Evolutionary conservation across 2,888 invertebrate genomes (phyloP), one percentile per base, ranked within the genome.

Genomic region (Nebria salina): DNA sequence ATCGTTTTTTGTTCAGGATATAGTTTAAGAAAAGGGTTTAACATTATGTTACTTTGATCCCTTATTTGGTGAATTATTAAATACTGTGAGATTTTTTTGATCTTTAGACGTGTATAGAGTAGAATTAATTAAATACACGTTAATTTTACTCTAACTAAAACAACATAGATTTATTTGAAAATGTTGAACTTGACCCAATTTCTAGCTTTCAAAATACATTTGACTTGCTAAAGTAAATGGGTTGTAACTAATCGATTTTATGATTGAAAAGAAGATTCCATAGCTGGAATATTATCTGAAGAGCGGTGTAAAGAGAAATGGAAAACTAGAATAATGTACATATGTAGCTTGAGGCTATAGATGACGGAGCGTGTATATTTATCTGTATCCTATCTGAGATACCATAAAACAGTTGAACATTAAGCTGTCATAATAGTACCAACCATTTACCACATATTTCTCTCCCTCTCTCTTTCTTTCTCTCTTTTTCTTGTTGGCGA

Each of bases 381-480:
- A 11, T 26, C 20, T 70, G 34, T 54, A 34, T 66, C 25, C 66
- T 70, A 26, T 25, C 68, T 68, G 26, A 70, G 70, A 70, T 34
- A 11, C 25, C 70, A 20, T 34, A 54, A 54, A 54, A 54, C 54
- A 54, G 54, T 54, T 25, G 70, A 26, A 25, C 34, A 20, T 70
- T 70, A 20, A 11, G 25, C 70, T 70, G 70, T 70, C 70, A 70
- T 70, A 70, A 70, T 70, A 70, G 11, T 70, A 70, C n/a, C 70
- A 70, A 54, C 54, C 54, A 13, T 54, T 54, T 54, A 54, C 54
- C 54, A 54, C 54, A 54, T 54, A 13, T 11, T 7, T 54, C 11
- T 54, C 54, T 54, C 11, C 8, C 54, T 3, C 54, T 3, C 54
- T 54, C 54, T 3, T 8, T 54, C 54, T 54, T 13, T 11, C 54